These are phyloP conservation scores for Ariopsis seemanni DNA, from an alignment of 2,113 vertebrate genomes.

Conservation along the genomic window DNA sequence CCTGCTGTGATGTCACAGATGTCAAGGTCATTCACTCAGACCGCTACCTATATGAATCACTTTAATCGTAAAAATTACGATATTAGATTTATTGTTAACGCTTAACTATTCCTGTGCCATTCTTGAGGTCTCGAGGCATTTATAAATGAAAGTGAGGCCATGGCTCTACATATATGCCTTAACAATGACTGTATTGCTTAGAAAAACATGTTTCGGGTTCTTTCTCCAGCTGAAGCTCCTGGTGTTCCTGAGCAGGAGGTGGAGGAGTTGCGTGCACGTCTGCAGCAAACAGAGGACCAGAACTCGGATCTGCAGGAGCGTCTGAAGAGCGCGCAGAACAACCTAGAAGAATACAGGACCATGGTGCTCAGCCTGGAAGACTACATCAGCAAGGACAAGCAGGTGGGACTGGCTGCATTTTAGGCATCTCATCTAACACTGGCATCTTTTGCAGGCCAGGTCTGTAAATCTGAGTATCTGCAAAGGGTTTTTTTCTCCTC, in stretches of 20 bases:
- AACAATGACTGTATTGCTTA: not conserved
- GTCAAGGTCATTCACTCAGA: too few species aligned
- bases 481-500: not conserved
- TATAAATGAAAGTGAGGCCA: too few species aligned
- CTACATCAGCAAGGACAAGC: conserved; percentile 92
- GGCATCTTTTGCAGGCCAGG: not conserved
- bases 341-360: conserved; percentile 87
- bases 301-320: conserved; percentile 83
- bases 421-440: not conserved
- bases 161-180: too few species aligned
- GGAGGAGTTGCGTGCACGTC: conserved; percentile 78
- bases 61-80: too few species aligned
- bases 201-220: not conserved
- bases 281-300: conserved; percentile 84
- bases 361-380: conserved; percentile 92
- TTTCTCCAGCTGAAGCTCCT: conserved; percentile 33
- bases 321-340: conserved; percentile 82
- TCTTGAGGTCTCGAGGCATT: too few species aligned
- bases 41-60: too few species aligned
- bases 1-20: too few species aligned
- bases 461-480: not conserved
- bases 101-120: too few species aligned
- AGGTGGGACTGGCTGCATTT: conserved; percentile 67
- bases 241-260: conserved; percentile 71
- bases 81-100: too few species aligned